Evolutionary conservation across 2,797 vertebrate genomes (phyloP).

Genomic region (Gobio occitaniae): DNA sequence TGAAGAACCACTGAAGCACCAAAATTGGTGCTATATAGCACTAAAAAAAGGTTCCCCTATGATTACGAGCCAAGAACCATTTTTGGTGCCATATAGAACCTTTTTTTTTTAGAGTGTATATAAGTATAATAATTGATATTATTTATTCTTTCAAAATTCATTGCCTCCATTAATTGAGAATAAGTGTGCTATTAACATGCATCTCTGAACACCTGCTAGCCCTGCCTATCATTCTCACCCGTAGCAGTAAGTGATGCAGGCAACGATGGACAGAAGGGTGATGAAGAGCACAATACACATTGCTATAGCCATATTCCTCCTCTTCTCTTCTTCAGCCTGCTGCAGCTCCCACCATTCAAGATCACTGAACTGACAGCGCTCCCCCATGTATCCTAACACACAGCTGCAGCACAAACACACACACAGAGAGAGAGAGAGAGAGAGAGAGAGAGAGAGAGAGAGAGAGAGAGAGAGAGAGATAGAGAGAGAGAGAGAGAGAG

Average conservation of each 20-base stretch:
- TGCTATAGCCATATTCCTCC: slow-evolving; percentile 72
- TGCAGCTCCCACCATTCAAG: slow-evolving; percentile 91
- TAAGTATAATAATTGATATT: background rate
- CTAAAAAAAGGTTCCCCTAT: no score
- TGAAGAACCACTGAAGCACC: no score
- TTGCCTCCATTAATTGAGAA: background rate
- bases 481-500: background rate
- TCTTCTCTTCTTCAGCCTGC: slow-evolving; percentile 76
- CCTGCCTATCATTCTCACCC: slow-evolving; percentile 73
- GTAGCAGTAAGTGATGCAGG: slow-evolving; percentile 78
- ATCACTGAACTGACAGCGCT: slow-evolving; percentile 91
- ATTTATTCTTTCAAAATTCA: background rate
- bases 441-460: no score
- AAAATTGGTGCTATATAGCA: no score
- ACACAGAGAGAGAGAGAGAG: background rate
- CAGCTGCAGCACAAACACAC: slow-evolving; percentile 76
- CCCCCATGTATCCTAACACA: slow-evolving; percentile 84
- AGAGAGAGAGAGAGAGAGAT: no score
- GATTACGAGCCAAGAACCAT: no score
- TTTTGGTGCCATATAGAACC: no score
- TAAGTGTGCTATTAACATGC: background rate
- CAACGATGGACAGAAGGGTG: slow-evolving; percentile 78
- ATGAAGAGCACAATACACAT: slow-evolving; percentile 72
- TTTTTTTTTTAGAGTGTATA: no score
- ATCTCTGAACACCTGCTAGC: background rate